phyloP scores from a whole-genome alignment of 2,113 vertebrate genomes.

The Bettongia penicillata region DNA sequence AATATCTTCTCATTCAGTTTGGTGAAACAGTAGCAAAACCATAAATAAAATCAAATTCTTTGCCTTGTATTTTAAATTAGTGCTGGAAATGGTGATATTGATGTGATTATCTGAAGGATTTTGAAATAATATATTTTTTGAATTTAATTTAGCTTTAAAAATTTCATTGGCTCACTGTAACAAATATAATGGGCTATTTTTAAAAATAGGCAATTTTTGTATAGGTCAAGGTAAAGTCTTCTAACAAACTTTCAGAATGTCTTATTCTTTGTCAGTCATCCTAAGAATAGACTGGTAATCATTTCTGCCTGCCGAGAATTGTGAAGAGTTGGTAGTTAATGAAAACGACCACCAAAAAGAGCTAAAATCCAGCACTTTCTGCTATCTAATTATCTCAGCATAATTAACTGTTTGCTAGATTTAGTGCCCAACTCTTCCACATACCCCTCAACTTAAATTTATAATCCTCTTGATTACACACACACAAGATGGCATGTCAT shows the following conservation, averaged over 20 bases:
- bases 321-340: constrained; percentile 73
- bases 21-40: constrained; percentile 2
- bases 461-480: constrained; percentile 60
- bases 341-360: constrained; percentile 76
- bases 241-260: constrained; percentile 70
- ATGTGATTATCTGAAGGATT: constrained; percentile 24
- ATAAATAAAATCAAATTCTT: constrained; percentile 12
- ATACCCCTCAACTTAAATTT: constrained; percentile 49
- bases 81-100: neutral
- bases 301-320: constrained; percentile 79
- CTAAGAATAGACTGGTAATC: constrained; percentile 80
- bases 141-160: constrained; percentile 56
- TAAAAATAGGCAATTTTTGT: constrained; percentile 52
- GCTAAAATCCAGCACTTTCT: constrained; percentile 67
- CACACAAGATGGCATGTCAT: constrained; percentile 57
- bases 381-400: constrained; percentile 69
- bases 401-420: constrained; percentile 76
- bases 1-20: constrained; percentile 7
- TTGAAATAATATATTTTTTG: constrained; percentile 29
- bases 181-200: constrained; percentile 36
- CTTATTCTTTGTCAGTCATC: constrained; percentile 75
- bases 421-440: constrained; percentile 64
- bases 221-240: constrained; percentile 72
- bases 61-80: constrained; percentile 50
- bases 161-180: constrained; percentile 46